Evolutionary conservation across 1,140 invertebrate species (phyloP).

Genomic region (Neodiprion pinetum): DNA sequence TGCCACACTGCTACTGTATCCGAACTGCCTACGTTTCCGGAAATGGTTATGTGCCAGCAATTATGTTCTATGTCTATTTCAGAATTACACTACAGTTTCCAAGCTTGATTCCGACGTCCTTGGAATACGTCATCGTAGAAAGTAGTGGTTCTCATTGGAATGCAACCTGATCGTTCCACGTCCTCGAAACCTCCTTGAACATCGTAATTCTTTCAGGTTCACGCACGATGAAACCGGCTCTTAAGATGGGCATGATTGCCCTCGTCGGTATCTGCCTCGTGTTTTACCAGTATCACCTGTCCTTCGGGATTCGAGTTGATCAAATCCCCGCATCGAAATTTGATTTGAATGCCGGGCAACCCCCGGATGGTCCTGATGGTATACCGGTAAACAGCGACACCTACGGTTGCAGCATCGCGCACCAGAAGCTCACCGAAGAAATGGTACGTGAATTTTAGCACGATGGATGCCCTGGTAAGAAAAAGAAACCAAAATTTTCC

Average conservation of each 20-base stretch:
- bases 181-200: too few relatives aligned
- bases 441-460: slow-evolving; percentile 34
- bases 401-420: slow-evolving; percentile 35
- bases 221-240: slow-evolving; percentile 52
- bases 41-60: too few relatives aligned
- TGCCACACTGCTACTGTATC: too few relatives aligned
- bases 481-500: too few relatives aligned
- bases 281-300: slow-evolving; percentile 57
- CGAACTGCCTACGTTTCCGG: too few relatives aligned
- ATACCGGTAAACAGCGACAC: slow-evolving; percentile 39
- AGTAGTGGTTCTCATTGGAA: too few relatives aligned
- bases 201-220: slow-evolving; percentile 25
- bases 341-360: slow-evolving; percentile 25
- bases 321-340: slow-evolving; percentile 45
- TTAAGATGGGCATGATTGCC: slow-evolving; percentile 55
- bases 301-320: slow-evolving; percentile 50
- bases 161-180: too few relatives aligned
- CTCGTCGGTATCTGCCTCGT: slow-evolving; percentile 53
- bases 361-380: slow-evolving; percentile 41
- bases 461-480: too few relatives aligned
- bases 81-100: too few relatives aligned
- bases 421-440: slow-evolving; percentile 46
- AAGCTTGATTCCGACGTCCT: too few relatives aligned
- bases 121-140: too few relatives aligned
- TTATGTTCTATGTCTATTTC: too few relatives aligned